Percentiles rank a stretch among this genome's conserved stretches.
These are phyloP conservation scores for Zaprionus nigranus DNA, from an alignment of 1,140 invertebrate species.

Conservation along the genomic window DNA sequence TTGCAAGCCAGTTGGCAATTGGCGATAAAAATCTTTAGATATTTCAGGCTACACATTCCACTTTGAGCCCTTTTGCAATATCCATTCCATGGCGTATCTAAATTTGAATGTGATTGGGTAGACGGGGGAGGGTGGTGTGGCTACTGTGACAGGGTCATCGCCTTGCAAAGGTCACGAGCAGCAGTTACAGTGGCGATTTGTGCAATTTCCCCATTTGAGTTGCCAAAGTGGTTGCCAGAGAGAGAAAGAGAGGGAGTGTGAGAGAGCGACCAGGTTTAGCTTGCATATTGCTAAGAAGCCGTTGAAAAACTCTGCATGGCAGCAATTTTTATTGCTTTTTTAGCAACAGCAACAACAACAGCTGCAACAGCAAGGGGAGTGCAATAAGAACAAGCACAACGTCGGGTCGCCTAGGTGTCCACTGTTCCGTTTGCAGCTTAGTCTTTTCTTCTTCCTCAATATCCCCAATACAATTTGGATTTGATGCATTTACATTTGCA, in stretches of 20 bases:
- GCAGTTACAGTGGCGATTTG: conserved; percentile 44
- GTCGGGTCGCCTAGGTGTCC: conserved; percentile 19
- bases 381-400: neutral
- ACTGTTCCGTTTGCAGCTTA: conserved; percentile 3
- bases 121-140: neutral
- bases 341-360: conserved; percentile 38
- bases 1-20: conserved; percentile 19
- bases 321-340: conserved; percentile 72
- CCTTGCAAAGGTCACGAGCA: conserved; percentile 39
- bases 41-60: neutral
- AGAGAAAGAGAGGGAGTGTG: neutral
- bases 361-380: neutral
- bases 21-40: neutral
- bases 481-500: conserved; percentile 82
- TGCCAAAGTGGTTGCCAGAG: conserved; percentile 10
- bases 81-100: conserved; percentile 56
- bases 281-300: conserved; percentile 69
- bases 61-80: conserved; percentile 48
- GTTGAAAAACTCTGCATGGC: conserved; percentile 47
- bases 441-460: conserved; percentile 44
- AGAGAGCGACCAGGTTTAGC: conserved; percentile 11
- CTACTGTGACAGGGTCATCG: conserved; percentile 1
- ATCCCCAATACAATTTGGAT: conserved; percentile 68
- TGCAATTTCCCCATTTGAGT: conserved; percentile 40
- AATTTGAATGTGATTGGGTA: conserved; percentile 53